Conservation (phyloP, 2,797 vertebrate genomes). For the Tenualosa thibaudeaui region DNA sequence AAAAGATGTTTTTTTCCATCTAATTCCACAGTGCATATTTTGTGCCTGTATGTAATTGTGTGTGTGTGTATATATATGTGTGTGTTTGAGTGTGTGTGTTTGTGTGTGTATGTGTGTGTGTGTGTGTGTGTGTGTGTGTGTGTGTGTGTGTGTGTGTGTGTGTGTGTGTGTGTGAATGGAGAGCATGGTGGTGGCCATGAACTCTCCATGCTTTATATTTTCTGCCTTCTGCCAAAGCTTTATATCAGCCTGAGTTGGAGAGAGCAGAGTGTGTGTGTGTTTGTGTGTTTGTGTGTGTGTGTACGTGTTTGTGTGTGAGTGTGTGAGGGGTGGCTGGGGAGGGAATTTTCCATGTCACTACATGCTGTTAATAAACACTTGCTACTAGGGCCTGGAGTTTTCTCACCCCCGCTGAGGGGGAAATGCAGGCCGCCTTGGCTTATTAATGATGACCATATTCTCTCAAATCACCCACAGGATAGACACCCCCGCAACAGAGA, state of each 20-base stretch:
- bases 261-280: background rate
- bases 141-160: too few species aligned
- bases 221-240: constrained; percentile 45
- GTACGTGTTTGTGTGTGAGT: background rate
- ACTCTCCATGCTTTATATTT: constrained; percentile 28
- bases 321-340: constrained; percentile 31
- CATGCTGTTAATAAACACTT: constrained; percentile 58
- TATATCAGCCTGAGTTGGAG: constrained; percentile 29
- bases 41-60: background rate
- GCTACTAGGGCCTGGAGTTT: constrained; percentile 55
- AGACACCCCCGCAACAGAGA: background rate
- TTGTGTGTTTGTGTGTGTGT: constrained; percentile 11
- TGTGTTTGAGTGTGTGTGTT: background rate
- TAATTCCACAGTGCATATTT: background rate
- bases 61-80: background rate
- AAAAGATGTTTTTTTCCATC: background rate
- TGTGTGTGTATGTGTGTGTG: background rate
- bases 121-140: background rate
- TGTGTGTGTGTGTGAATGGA: background rate
- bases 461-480: constrained; percentile 2
- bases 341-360: constrained; percentile 53
- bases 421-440: constrained; percentile 41
- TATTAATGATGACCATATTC: constrained; percentile 50
- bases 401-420: constrained; percentile 53
- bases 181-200: background rate